Conservation (phyloP, 2,113 vertebrate genomes). For the Cyprinodon variegatus region DNA sequence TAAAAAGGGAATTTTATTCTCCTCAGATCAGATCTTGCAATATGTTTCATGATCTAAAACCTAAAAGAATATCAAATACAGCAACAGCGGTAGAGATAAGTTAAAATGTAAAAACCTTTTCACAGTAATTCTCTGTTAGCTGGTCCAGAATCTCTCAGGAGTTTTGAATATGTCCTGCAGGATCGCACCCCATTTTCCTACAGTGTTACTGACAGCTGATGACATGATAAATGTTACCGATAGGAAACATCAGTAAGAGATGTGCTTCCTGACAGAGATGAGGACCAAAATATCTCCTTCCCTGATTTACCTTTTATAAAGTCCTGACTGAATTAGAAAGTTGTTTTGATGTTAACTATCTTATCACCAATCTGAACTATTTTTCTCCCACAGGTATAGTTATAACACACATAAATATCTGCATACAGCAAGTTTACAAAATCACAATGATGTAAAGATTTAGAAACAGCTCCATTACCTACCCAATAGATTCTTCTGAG, state of each 20-base stretch:
- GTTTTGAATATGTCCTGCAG: neutral
- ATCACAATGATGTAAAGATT: no score
- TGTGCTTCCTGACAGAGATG: slow-evolving; percentile 1
- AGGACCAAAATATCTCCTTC: neutral
- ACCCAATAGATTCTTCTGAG: slow-evolving; percentile 45
- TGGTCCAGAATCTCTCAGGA: no score
- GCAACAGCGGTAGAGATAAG: neutral
- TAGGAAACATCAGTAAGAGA: neutral
- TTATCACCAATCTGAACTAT: slow-evolving; percentile 44
- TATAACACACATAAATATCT: slow-evolving; percentile 11
- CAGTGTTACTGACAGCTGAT: slow-evolving; percentile 13
- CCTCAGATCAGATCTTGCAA: neutral
- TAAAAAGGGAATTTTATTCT: neutral
- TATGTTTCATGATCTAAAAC: neutral
- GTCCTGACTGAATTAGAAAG: neutral
- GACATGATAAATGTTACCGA: slow-evolving; percentile 18
- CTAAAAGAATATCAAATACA: neutral
- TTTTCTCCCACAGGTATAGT: neutral
- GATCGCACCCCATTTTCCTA: slow-evolving; percentile 11
- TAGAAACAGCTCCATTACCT: slow-evolving; percentile 17
- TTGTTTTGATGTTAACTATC: slow-evolving; percentile 47
- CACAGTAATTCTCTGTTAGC: no score
- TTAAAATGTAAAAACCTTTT: no score
- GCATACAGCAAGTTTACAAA: neutral
- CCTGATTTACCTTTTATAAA: no score